Conservation (phyloP, 1,140 invertebrate genomes). For the Drosophila bocqueti region DNA sequence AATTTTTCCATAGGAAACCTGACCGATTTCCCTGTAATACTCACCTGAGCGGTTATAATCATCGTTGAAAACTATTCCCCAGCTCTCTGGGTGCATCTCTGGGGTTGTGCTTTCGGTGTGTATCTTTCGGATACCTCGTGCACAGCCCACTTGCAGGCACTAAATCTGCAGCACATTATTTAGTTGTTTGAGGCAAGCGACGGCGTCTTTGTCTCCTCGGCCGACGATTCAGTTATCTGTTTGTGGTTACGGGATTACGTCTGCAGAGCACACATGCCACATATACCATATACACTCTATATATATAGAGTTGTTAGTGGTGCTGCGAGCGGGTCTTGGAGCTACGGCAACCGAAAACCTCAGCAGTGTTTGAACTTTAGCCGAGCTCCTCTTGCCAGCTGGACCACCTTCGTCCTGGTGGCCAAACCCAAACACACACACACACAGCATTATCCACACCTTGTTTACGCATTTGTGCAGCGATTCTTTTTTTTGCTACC, state of each 20-base stretch:
- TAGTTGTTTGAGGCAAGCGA: constrained; percentile 66
- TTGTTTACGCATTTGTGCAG: constrained; percentile 70
- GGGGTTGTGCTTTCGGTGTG: constrained; percentile 20
- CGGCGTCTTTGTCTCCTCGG: constrained; percentile 53
- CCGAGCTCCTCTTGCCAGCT: constrained; percentile 22
- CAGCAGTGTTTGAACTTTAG: constrained; percentile 43
- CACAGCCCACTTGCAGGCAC: constrained; percentile 26
- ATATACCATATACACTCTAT: background rate
- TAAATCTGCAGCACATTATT: constrained; percentile 80
- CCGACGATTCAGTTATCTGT: constrained; percentile 69
- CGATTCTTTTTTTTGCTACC: constrained; percentile 33
- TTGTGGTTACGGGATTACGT: constrained; percentile 73
- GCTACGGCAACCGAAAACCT: constrained; percentile 27
- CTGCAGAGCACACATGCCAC: constrained; percentile 43
- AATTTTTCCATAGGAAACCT: background rate
- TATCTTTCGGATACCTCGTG: constrained; percentile 35
- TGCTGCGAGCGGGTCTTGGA: constrained; percentile 17
- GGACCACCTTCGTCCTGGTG: constrained; percentile 21
- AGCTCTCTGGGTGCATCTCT: background rate
- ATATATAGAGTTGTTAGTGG: constrained; percentile 8
- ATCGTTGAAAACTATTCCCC: background rate
- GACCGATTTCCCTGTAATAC: background rate
- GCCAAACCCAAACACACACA: constrained; percentile 1
- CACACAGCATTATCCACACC: constrained; percentile 23
- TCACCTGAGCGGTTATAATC: background rate